These are phyloP conservation scores for Lacanobia oleracea DNA, from an alignment of 2,888 invertebrate genomes.

Conservation along the genomic window DNA sequence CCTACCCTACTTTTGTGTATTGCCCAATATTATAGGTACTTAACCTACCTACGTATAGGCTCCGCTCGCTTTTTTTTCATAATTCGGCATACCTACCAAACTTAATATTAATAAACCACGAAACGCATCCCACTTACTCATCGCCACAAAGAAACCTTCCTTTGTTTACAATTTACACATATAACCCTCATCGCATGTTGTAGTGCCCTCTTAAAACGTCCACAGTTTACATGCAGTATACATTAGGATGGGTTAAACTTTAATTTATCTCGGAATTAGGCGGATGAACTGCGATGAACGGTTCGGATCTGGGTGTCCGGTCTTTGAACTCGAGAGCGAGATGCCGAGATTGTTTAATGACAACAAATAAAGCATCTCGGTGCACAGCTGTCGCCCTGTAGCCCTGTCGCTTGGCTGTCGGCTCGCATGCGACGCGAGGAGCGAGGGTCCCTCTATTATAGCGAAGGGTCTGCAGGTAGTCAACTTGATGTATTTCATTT, in stretches of 20 bases:
- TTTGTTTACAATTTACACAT: slow-evolving; percentile 68
- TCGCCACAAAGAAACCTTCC: slow-evolving; percentile 70
- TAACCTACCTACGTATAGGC: neutral
- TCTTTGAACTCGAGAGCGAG: slow-evolving; percentile 84
- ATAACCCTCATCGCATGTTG: slow-evolving; percentile 47
- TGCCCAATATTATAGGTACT: neutral
- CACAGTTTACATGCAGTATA: slow-evolving; percentile 26
- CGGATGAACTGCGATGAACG: slow-evolving; percentile 76
- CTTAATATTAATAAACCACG: slow-evolving; percentile 31
- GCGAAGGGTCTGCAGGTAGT: slow-evolving; percentile 79
- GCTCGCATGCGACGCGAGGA: slow-evolving; percentile 67
- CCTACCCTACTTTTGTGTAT: neutral
- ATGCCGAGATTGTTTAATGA: slow-evolving; percentile 77
- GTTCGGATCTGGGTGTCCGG: slow-evolving; percentile 73
- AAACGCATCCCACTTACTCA: slow-evolving; percentile 69
- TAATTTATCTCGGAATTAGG: slow-evolving; percentile 68
- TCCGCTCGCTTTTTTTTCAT: slow-evolving; percentile 40
- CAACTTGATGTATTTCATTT: slow-evolving; percentile 65
- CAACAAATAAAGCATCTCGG: slow-evolving; percentile 78
- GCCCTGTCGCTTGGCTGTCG: slow-evolving; percentile 76
- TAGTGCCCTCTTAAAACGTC: slow-evolving; percentile 31
- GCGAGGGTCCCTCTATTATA: slow-evolving; percentile 69
- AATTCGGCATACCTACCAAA: slow-evolving; percentile 14
- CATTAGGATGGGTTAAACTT: slow-evolving; percentile 34
- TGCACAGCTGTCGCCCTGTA: slow-evolving; percentile 81